phyloP scores from a whole-genome alignment of 2,113 vertebrate species.

The Taurulus bubalis region DNA sequence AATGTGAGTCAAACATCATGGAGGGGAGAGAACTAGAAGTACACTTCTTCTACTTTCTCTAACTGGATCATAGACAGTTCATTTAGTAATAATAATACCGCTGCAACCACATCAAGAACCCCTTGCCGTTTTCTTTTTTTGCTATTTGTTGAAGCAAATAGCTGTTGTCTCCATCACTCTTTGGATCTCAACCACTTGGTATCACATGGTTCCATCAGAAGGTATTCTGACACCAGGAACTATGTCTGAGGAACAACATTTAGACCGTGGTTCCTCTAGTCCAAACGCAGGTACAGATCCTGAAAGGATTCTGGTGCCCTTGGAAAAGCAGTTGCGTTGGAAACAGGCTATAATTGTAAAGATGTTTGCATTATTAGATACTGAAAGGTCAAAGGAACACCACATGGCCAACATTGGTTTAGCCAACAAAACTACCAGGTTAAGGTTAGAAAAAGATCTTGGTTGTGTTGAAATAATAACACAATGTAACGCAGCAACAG shows the following conservation, averaged over 20 bases:
- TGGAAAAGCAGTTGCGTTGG: background rate
- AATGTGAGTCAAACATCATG: background rate
- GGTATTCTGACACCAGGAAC: background rate
- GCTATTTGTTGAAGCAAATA: background rate
- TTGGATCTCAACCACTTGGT: background rate
- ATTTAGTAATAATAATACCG: too few species aligned
- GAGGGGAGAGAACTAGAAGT: background rate
- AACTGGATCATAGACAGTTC: background rate
- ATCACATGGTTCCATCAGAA: background rate
- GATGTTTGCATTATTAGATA: background rate
- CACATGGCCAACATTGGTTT: too few species aligned
- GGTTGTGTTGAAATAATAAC: too few species aligned
- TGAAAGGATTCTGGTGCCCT: background rate
- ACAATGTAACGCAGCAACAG: too few species aligned
- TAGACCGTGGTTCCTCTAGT: background rate
- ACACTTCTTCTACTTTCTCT: background rate
- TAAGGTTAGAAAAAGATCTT: too few species aligned
- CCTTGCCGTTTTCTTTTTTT: background rate
- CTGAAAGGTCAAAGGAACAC: too few species aligned
- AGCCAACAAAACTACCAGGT: too few species aligned
- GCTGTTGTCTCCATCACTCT: too few species aligned
- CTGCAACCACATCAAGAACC: background rate
- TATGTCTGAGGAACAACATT: background rate
- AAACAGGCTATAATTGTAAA: background rate
- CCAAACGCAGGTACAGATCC: background rate